These are phyloP conservation scores for Malurus melanocephalus DNA, from an alignment of 2,113 vertebrate genomes.

Conservation along the genomic window DNA sequence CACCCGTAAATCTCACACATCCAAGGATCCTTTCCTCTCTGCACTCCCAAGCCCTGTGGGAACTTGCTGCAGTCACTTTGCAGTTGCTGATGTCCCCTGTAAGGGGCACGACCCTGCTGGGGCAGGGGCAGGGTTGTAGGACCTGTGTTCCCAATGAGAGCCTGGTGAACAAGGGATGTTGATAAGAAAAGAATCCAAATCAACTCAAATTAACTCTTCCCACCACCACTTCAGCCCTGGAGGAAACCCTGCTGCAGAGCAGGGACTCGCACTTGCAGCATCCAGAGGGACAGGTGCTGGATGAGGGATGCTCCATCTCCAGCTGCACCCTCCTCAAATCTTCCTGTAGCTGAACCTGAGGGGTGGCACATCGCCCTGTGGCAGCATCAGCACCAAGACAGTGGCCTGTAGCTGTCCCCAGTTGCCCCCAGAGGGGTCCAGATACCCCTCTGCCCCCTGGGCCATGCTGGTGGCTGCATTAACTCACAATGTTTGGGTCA, in stretches of 20 bases:
- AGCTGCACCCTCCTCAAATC: not conserved
- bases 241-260: not conserved
- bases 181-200: not conserved
- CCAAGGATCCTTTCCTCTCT: not conserved
- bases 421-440: not conserved
- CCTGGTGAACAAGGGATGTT: not conserved
- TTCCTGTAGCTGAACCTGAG: not conserved
- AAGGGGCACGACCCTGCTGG: not conserved
- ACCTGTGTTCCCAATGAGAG: not conserved
- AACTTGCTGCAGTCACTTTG: not conserved
- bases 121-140: not conserved
- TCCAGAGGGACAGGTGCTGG: not conserved
- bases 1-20: not conserved
- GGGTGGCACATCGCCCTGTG: not conserved
- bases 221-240: not conserved
- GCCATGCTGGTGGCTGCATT: not conserved
- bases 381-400: rapidly evolving
- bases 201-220: not conserved
- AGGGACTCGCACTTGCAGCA: not conserved
- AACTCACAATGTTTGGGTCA: not conserved
- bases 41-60: not conserved
- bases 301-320: not conserved
- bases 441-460: not conserved
- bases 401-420: not conserved
- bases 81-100: not conserved